Conservation (phyloP, 2,888 invertebrate genomes). For the Theretra japonica region DNA sequence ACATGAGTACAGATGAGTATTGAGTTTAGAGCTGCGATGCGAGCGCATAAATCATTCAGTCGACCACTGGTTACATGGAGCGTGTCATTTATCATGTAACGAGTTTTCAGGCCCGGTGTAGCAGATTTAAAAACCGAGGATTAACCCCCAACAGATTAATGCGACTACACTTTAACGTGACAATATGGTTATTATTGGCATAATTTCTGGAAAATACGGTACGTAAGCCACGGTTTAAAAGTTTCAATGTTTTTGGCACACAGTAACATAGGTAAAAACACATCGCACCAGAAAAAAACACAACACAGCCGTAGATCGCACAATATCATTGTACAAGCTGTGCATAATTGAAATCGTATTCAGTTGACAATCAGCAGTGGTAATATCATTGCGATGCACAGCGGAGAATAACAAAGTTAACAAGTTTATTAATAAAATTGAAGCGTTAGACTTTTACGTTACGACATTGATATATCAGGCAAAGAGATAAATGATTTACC, state of each 20-base stretch:
- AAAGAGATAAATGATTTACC: slow-evolving; percentile 76
- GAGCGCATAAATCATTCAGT: background rate
- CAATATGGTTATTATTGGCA: background rate
- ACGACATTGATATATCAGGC: slow-evolving; percentile 50
- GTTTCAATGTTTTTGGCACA: background rate
- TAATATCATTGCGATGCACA: slow-evolving; percentile 12
- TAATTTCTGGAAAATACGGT: background rate
- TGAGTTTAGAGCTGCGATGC: slow-evolving; percentile 1
- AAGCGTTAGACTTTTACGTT: slow-evolving; percentile 20
- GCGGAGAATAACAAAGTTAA: background rate
- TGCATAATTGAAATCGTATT: background rate
- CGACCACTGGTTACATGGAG: background rate
- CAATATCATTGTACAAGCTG: slow-evolving; percentile 19
- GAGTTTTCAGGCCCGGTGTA: background rate
- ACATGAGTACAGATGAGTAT: background rate
- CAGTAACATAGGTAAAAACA: background rate
- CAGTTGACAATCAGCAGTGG: background rate
- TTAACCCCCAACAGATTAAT: background rate
- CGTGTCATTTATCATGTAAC: background rate
- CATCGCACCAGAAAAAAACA: background rate
- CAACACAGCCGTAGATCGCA: slow-evolving; percentile 6
- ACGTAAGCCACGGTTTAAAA: background rate
- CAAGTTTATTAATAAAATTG: slow-evolving; percentile 11
- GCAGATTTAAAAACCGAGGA: background rate
- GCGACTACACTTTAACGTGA: background rate